Percentiles rank a stretch among this genome's conserved stretches.
Conservation (phyloP, 2,113 vertebrate genomes). For the Marmota flaviventris region DNA sequence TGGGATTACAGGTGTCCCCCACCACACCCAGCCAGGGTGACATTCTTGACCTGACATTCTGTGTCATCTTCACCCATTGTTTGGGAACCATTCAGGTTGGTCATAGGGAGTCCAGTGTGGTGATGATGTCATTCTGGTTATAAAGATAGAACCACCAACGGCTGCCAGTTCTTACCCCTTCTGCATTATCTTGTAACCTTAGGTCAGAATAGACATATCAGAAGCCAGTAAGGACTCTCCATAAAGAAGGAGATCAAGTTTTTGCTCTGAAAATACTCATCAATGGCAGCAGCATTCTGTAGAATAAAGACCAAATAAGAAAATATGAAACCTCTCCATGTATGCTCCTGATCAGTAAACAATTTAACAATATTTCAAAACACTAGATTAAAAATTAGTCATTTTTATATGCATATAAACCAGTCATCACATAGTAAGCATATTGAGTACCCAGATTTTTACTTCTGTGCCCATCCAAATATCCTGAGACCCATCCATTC, state of each 20-base stretch:
- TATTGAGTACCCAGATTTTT: not conserved
- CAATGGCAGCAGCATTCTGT: not conserved
- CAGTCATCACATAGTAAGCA: not conserved
- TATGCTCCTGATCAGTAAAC: not conserved
- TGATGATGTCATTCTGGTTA: not conserved
- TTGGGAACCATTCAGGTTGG: not conserved
- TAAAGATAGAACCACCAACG: not conserved
- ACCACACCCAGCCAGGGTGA: not conserved
- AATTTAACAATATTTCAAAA: not conserved
- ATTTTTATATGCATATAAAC: not conserved
- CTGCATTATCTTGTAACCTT: not conserved
- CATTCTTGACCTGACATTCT: not conserved
- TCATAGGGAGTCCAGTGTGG: not conserved
- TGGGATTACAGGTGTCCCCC: too few species aligned
- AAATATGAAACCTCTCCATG: not conserved
- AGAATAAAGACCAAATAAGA: not conserved
- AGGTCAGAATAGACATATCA: not conserved
- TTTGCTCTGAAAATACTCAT: not conserved
- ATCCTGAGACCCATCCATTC: not conserved
- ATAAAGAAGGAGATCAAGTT: not conserved
- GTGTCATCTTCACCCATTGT: not conserved
- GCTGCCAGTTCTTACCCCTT: not conserved
- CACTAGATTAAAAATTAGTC: not conserved
- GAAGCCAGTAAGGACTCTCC: not conserved
- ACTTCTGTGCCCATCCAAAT: not conserved